Percentiles rank a stretch among this genome's conserved stretches.
phyloP scores from a whole-genome alignment of 1,140 invertebrate species.

The Matsumurasca onukii region DNA sequence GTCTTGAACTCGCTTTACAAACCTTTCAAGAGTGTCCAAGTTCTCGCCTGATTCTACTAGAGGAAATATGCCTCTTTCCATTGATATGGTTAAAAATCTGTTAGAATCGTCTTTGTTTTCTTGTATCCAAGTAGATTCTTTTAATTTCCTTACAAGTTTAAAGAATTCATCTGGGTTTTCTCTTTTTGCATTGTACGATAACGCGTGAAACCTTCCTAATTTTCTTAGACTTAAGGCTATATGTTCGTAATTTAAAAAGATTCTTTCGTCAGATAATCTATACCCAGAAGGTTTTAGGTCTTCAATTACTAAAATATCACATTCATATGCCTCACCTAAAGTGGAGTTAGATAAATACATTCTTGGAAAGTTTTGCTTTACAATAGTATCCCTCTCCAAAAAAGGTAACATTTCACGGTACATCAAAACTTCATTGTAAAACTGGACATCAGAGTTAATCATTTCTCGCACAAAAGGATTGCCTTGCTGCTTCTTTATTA shows the following conservation, averaged over 20 bases:
- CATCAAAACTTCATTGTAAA: conserved; percentile 37
- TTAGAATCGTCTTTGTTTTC: neutral
- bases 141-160: conserved; percentile 38
- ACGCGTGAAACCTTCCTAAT: conserved; percentile 49
- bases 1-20: neutral
- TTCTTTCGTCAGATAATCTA: neutral
- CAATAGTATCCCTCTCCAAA: conserved; percentile 3
- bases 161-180: conserved; percentile 42
- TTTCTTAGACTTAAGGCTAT: conserved; percentile 43
- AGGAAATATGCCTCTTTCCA: conserved; percentile 24
- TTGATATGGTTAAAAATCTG: neutral
- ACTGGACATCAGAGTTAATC: conserved; percentile 30
- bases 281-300: conserved; percentile 41
- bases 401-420: conserved; percentile 36
- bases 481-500: conserved; percentile 15
- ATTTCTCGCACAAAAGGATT: neutral
- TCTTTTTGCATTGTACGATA: conserved; percentile 46
- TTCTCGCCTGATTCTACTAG: neutral
- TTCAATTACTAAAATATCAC: conserved; percentile 45
- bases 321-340: conserved; percentile 7
- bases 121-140: conserved; percentile 31
- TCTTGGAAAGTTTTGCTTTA: conserved; percentile 27
- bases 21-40: too few species aligned
- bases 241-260: conserved; percentile 42
- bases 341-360: conserved; percentile 33